These are phyloP conservation scores for Alca torda DNA, from an alignment of 2,797 vertebrate genomes.

Conservation along the genomic window DNA sequence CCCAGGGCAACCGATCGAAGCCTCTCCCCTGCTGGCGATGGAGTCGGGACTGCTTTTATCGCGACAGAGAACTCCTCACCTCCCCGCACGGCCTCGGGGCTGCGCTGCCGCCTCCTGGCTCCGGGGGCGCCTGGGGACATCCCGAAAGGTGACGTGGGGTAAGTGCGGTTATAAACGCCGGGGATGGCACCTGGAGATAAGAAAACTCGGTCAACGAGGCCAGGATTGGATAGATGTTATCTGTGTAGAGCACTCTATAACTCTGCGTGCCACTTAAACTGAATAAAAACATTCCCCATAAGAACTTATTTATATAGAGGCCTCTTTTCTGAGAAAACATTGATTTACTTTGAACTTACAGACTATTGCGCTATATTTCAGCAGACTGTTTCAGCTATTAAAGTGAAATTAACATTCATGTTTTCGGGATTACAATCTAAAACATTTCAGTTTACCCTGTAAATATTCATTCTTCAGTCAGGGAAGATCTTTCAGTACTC, in stretches of 20 bases:
- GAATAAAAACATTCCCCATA: neutral
- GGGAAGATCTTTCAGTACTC: neutral
- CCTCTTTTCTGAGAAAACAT: neutral
- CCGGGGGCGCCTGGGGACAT: neutral
- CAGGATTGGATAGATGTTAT: rapidly evolving
- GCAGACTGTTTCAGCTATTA: neutral
- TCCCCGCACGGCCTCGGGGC: neutral
- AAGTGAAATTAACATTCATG: neutral
- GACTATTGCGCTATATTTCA: neutral
- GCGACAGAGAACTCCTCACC: neutral
- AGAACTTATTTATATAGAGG: neutral
- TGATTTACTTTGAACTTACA: neutral
- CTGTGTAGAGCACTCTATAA: neutral
- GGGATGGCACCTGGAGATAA: neutral
- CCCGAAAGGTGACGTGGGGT: neutral
- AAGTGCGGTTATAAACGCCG: neutral
- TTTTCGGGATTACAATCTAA: neutral
- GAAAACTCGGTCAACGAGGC: neutral
- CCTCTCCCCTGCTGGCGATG: rapidly evolving
- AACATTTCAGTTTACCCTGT: rapidly evolving
- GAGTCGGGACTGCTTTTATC: neutral
- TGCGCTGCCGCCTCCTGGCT: neutral
- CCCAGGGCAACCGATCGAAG: rapidly evolving
- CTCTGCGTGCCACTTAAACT: neutral
- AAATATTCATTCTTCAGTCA: neutral